Conservation (phyloP, 1,140 invertebrate species). For the Aricia agestis region DNA sequence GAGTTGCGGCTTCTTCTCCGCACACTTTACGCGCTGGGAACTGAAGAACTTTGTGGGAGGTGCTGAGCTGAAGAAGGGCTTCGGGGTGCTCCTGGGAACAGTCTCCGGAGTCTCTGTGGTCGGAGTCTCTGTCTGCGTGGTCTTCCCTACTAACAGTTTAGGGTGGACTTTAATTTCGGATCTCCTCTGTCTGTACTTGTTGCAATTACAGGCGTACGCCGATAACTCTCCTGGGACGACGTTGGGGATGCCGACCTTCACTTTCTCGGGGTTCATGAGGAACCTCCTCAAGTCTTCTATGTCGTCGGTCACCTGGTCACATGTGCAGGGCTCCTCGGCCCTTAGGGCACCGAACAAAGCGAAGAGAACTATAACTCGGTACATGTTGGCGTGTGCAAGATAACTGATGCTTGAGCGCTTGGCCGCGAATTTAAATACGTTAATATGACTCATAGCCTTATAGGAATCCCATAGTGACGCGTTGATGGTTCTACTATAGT, state of each 20-base stretch:
- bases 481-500: no score
- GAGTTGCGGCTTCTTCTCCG: background rate
- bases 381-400: background rate
- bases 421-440: no score
- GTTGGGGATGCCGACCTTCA: constrained; percentile 20
- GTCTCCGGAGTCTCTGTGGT: background rate
- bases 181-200: constrained; percentile 38
- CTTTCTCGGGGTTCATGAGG: constrained; percentile 22
- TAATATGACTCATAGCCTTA: no score
- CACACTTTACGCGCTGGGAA: background rate
- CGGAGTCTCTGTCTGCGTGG: background rate
- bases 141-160: background rate
- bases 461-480: no score
- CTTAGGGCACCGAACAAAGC: background rate
- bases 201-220: constrained; percentile 35
- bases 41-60: no score
- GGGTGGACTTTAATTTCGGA: background rate
- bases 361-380: background rate
- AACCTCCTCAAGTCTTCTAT: constrained; percentile 31
- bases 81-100: no score
- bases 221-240: constrained; percentile 39
- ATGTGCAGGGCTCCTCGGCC: constrained; percentile 30
- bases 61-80: no score
- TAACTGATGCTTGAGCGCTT: no score
- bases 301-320: constrained; percentile 24